Base-by-base conservation (phyloP, 2,797 vertebrate species). In the Halcyon smyrnensis region DNA sequence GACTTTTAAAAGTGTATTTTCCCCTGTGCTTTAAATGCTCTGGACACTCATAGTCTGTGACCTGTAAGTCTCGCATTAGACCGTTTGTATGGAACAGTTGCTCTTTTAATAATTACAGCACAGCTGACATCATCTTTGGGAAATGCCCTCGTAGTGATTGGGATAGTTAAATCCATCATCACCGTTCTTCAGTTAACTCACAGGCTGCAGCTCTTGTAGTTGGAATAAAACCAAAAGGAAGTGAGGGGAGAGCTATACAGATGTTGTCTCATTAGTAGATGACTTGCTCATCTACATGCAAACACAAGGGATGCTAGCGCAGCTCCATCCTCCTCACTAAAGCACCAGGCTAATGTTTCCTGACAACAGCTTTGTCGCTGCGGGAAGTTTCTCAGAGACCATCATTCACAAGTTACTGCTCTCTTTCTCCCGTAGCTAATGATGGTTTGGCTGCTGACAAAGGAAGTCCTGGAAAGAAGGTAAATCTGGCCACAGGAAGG, bases 91-190 rank as follows among this genome's bases (percentile, higher is more conserved):
- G 43, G 53, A 86, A 84, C 63, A 84, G 63, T 83, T 89, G 37
- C 39, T 60, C 71, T 78, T 64, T 74, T 78, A 75, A 68, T 76
- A 53, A 67, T 63, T 79, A 24, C 56, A 70, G 20, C 19, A 21
- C 18, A n/a, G 74, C 37, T 80, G 78, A 89, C 74, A 79, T 89
- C 53, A 83, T 71, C 73, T 79, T 89, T 63, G 63, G 82, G 94
- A 85, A 91, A 88, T 91, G 73, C 77, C 89, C 77, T 71, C 37
- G 24, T 83, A 79, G 68, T 62, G 48, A 70, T 89, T 75, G 77
- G 64, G 73, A 70, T 71, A 86, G 57, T 83, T 85, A 93, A 93
- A 93, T 89, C 85, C 59, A 50, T 95, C 89, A 91, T 48, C 89
- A 89, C 89, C 37, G 15, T 86, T 91, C 81, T 79, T 62, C 53